Base-by-base conservation (phyloP, 2,888 invertebrate species). In the Miltochrista miniata region DNA sequence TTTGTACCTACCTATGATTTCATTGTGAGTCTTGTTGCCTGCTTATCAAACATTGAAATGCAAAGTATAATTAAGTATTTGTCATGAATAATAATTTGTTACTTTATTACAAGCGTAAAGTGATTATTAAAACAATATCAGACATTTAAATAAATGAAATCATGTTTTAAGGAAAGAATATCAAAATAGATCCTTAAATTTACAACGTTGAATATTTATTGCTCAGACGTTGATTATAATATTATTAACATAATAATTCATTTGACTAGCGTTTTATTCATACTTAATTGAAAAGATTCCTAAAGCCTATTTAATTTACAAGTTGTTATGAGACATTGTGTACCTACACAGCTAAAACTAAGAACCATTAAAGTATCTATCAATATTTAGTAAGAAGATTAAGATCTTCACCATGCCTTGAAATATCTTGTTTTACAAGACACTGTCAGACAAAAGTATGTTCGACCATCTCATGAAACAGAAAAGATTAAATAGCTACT, bases 101-200 rank as follows among this genome's bases (percentile, higher is more conserved):
- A 24, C 18, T 24, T 24, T 24, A 24, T 24, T 24, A 24, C 5
- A 24, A 24, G 18, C 5, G 5, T 24, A 24, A 24, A 5, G 5
- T 24, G 18, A 24, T 24, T 24, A 24, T 24, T 24, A 24, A 24
- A 24, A 24, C 18, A 24, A 24, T 24, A 24, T 24, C 5, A 24
- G 18, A 24, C 5, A 24, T 24, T 24, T 24, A 24, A 24, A 37
- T 39, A 40, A 3, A 41, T 35, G 9, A 45, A 52, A 47, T 48
- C 45, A 50, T 43, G 48, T 39, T 51, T 54, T 14, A 1, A 56
- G 44, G 31, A 45, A 54, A 50, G 38, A 36, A 18, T 10, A 33
- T 29, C 10, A 29, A 49, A 24, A 24, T 24, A 5, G 18, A 5
- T 24, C 18, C 5, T 24, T 24, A 44, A 46, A 42, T 49, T 43